Percentiles rank a stretch among this genome's conserved stretches.
Conservation (phyloP, 37 sponge, comb jelly and placozoan species). For the Geodia barretti region DNA sequence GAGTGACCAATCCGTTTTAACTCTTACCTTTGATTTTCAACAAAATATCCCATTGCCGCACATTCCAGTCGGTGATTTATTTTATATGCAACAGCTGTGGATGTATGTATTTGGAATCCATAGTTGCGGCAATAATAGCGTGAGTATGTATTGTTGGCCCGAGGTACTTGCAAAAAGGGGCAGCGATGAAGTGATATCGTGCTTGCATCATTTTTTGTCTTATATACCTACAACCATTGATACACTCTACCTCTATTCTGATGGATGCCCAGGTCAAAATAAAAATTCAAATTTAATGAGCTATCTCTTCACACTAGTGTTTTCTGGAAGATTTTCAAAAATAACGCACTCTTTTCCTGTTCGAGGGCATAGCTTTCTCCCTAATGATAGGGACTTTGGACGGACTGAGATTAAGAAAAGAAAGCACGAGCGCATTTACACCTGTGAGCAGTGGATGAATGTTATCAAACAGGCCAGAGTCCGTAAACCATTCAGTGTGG, state of each 20-base stretch:
- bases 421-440: neutral
- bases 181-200: constrained; percentile 2
- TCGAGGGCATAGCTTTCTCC: constrained; percentile 12
- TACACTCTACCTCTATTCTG: neutral
- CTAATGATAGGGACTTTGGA: constrained; percentile 17
- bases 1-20: neutral
- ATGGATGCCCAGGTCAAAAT: constrained; percentile 21
- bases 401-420: constrained; percentile 1
- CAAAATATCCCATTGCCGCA: neutral
- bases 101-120: neutral
- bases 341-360: constrained; percentile 9
- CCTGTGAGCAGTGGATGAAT: neutral
- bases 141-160: neutral
- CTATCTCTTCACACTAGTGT: constrained; percentile 6
- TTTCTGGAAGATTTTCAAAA: neutral
- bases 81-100: neutral
- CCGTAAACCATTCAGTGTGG: neutral
- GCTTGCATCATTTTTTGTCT: neutral
- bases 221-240: neutral
- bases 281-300: neutral
- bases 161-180: neutral
- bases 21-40: constrained; percentile 10
- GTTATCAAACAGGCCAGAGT: neutral
- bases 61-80: neutral
- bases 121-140: neutral